Percentiles rank a stretch among this genome's conserved stretches.
Conservation (phyloP, 2,113 vertebrate species). For the Orycteropus afer region DNA sequence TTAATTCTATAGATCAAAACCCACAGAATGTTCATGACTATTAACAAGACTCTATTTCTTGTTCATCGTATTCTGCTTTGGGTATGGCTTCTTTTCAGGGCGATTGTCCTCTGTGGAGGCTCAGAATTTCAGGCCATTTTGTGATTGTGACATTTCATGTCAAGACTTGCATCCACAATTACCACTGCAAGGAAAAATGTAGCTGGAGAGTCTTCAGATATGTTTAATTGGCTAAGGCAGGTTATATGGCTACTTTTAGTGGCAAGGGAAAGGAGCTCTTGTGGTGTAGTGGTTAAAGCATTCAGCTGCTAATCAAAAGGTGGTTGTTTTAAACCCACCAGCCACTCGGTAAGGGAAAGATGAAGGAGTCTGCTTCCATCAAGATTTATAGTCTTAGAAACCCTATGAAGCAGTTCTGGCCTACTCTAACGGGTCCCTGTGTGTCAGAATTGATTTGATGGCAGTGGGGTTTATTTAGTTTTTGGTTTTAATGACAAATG, state of each 20-base stretch:
- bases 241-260: not conserved
- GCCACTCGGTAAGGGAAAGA: too few species aligned
- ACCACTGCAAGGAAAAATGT: too few species aligned
- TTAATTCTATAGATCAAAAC: not conserved
- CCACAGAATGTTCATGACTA: not conserved
- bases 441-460: too few species aligned
- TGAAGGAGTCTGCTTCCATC: too few species aligned
- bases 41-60: not conserved
- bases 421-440: too few species aligned
- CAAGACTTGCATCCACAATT: not conserved
- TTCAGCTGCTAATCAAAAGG: too few species aligned
- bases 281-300: too few species aligned
- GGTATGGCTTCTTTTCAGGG: not conserved
- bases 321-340: too few species aligned
- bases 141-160: not conserved
- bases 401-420: too few species aligned
- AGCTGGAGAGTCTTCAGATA: not conserved
- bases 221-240: not conserved
- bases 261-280: too few species aligned
- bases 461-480: too few species aligned
- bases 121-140: slow-evolving; percentile 12
- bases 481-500: not conserved
- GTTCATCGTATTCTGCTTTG: not conserved
- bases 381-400: too few species aligned
- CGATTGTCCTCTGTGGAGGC: not conserved